Conservation (phyloP, 1,140 invertebrate species). For the Subanguina moxae region DNA sequence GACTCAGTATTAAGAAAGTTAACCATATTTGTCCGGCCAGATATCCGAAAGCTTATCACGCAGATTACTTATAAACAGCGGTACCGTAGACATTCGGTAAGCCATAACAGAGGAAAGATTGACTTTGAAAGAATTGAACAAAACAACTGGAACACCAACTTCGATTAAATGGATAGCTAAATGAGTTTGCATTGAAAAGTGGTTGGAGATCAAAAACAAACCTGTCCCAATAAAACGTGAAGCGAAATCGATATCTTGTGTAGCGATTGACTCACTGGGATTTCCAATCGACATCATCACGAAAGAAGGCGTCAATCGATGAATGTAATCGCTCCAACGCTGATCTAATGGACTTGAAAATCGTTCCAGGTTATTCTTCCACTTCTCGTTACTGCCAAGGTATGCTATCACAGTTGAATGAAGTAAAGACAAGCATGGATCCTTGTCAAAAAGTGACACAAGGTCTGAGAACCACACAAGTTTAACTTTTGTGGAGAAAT, state of each 20-base stretch:
- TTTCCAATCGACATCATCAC: slow-evolving; percentile 47
- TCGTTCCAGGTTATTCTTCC: slow-evolving; percentile 35
- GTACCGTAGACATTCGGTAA: slow-evolving; percentile 32
- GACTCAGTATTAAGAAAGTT: too few species aligned
- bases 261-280: slow-evolving; percentile 32
- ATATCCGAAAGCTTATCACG: slow-evolving; percentile 30
- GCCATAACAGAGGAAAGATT: slow-evolving; percentile 47
- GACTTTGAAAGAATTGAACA: slow-evolving; percentile 45
- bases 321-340: slow-evolving; percentile 47
- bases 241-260: slow-evolving; percentile 30
- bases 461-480: slow-evolving; percentile 53
- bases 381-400: slow-evolving; percentile 34
- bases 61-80: slow-evolving; percentile 26
- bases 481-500: slow-evolving; percentile 56
- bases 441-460: slow-evolving; percentile 36
- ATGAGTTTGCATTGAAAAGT: too few species aligned
- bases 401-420: slow-evolving; percentile 38
- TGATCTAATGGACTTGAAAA: slow-evolving; percentile 51
- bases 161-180: slow-evolving; percentile 43
- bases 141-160: slow-evolving; percentile 43
- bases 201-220: slow-evolving; percentile 16
- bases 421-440: slow-evolving; percentile 46
- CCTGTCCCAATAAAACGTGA: slow-evolving; percentile 37
- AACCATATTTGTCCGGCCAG: slow-evolving; percentile 22
- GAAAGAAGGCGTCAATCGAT: slow-evolving; percentile 56